These are phyloP conservation scores for Leptodactylus fuscus DNA, from an alignment of 2,113 vertebrate genomes.

Conservation along the genomic window DNA sequence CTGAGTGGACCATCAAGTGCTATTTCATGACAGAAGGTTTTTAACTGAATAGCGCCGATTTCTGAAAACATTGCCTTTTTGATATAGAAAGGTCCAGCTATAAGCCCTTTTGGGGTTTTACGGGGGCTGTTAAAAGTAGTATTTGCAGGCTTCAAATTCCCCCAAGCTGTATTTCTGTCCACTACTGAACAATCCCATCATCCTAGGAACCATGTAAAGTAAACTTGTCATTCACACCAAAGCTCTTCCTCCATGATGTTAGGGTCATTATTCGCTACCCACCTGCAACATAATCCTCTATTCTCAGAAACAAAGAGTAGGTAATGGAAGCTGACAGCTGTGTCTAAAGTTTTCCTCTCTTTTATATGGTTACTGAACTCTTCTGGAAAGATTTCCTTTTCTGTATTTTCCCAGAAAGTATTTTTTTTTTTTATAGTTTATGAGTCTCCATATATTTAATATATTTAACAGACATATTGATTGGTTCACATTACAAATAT, in stretches of 20 bases:
- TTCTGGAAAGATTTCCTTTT: constrained; percentile 25
- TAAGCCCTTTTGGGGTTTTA: constrained; percentile 28
- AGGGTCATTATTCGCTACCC: constrained; percentile 27
- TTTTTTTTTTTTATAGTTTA: background rate
- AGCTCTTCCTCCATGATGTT: constrained; percentile 42
- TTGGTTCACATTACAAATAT: background rate
- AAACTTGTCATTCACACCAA: constrained; percentile 52
- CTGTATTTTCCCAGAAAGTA: background rate
- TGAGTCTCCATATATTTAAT: constrained; percentile 10
- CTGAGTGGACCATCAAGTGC: constrained; percentile 46
- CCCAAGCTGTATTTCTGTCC: constrained; percentile 38
- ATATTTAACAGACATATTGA: background rate
- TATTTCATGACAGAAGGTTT: constrained; percentile 47
- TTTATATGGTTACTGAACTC: constrained; percentile 19
- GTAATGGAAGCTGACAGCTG: constrained; percentile 46
- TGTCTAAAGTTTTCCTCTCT: constrained; percentile 42
- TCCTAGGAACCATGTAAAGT: constrained; percentile 31
- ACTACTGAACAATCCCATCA: constrained; percentile 3
- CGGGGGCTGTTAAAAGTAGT: constrained; percentile 25
- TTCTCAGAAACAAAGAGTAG: constrained; percentile 41
- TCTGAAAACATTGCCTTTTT: constrained; percentile 45
- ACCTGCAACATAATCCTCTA: constrained; percentile 48
- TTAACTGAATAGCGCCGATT: constrained; percentile 40
- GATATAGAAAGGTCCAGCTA: constrained; percentile 29
- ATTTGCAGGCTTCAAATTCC: constrained; percentile 1